These are phyloP conservation scores for Lepus townsendii DNA, from an alignment of 2,797 vertebrate genomes.

Conservation along the genomic window DNA sequence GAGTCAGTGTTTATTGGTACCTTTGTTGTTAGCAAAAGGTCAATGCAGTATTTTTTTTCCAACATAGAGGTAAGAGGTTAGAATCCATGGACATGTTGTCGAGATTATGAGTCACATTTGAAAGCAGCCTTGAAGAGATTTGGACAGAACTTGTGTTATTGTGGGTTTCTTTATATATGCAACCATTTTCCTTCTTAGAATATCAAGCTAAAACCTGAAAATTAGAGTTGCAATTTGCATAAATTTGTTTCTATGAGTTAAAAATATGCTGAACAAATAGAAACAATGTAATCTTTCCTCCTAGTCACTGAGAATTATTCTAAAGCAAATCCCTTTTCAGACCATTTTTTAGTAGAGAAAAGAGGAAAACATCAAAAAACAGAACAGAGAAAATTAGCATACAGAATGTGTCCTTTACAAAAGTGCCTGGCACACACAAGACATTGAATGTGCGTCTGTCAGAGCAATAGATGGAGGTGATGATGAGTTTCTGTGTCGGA, in stretches of 20 bases:
- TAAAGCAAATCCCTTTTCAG: neutral
- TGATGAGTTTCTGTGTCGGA: neutral
- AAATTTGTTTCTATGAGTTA: neutral
- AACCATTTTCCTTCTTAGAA: neutral
- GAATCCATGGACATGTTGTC: neutral
- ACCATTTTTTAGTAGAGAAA: neutral
- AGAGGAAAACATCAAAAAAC: neutral
- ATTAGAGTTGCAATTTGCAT: neutral
- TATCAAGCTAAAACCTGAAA: neutral
- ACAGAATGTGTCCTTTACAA: neutral
- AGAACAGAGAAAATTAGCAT: slow-evolving; percentile 20
- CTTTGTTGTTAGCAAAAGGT: slow-evolving; percentile 70
- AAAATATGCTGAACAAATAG: slow-evolving; percentile 2
- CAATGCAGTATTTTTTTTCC: slow-evolving; percentile 45
- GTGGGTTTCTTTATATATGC: neutral
- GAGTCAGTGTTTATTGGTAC: slow-evolving; percentile 57
- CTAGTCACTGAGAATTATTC: slow-evolving; percentile 35
- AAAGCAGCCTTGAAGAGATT: neutral
- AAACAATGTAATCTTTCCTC: neutral
- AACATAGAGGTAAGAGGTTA: neutral
- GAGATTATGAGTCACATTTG: neutral
- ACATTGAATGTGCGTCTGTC: rapidly evolving
- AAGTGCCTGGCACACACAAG: neutral
- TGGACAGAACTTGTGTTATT: neutral
- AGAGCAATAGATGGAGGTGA: neutral